Conservation (phyloP, 92 coral and sea anemone species). For the Epizoanthus scotinus region DNA sequence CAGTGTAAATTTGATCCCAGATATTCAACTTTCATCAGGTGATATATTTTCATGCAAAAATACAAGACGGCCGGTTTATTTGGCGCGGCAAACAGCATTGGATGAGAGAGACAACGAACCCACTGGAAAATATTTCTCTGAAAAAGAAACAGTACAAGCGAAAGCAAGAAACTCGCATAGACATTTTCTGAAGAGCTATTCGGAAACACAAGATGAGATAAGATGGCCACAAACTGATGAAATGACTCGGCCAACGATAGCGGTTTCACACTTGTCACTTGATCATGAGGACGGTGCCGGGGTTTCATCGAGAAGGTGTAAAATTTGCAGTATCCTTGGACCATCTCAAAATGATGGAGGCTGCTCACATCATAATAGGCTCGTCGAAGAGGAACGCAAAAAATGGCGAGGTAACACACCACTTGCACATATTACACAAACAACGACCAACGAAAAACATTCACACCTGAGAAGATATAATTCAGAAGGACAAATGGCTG, state of each 20-base stretch:
- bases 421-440: neutral
- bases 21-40: neutral
- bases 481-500: slow-evolving; percentile 4
- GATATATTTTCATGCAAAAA: neutral
- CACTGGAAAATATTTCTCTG: neutral
- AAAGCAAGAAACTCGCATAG: slow-evolving; percentile 11
- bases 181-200: slow-evolving; percentile 15
- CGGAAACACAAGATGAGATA: slow-evolving; percentile 7
- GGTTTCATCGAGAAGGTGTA: slow-evolving; percentile 23
- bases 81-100: slow-evolving; percentile 27
- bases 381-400: neutral
- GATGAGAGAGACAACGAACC: neutral
- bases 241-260: neutral
- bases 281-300: neutral
- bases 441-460: neutral
- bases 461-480: slow-evolving; percentile 1
- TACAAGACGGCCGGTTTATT: neutral
- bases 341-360: slow-evolving; percentile 17
- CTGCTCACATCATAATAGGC: slow-evolving; percentile 23
- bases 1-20: slow-evolving; percentile 2
- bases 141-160: neutral
- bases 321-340: slow-evolving; percentile 36
- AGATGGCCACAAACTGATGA: neutral
- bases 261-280: slow-evolving; percentile 17
- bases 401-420: neutral